Conservation (phyloP, 2,797 vertebrate genomes). For the Chaetodon trifasciatus region DNA sequence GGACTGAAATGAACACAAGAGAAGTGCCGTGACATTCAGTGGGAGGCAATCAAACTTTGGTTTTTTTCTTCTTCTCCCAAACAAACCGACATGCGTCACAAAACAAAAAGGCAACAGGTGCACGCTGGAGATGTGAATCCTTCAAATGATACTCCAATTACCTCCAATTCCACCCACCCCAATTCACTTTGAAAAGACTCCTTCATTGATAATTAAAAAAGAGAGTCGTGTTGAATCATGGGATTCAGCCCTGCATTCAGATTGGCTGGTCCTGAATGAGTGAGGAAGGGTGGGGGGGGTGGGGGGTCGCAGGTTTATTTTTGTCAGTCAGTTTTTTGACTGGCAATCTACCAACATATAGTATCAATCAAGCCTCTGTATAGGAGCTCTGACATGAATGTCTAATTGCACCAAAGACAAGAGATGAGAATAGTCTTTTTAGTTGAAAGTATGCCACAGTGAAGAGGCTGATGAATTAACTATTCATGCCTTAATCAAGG, state of each 20-base stretch:
- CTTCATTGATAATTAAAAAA: conserved; percentile 76
- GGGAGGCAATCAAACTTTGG: conserved; percentile 57
- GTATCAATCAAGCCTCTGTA: conserved; percentile 86
- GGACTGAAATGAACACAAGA: conserved; percentile 31
- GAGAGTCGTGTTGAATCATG: conserved; percentile 68
- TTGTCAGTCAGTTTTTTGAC: conserved; percentile 75
- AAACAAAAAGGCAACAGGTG: conserved; percentile 88
- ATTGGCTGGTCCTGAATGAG: conserved; percentile 75
- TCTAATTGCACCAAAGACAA: conserved; percentile 86
- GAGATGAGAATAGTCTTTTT: conserved; percentile 87
- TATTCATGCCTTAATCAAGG: conserved; percentile 89
- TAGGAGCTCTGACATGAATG: conserved; percentile 83
- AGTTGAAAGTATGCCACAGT: conserved; percentile 81
- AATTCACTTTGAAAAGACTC: conserved; percentile 79
- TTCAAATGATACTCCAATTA: conserved; percentile 79
- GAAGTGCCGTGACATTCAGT: conserved; percentile 37
- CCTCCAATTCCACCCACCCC: conserved; percentile 79
- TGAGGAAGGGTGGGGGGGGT: conserved; percentile 25
- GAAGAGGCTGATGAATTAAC: conserved; percentile 87
- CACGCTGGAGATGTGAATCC: conserved; percentile 75
- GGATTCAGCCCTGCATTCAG: conserved; percentile 62
- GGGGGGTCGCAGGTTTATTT: conserved; percentile 65
- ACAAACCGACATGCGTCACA: conserved; percentile 64
- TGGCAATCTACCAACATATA: conserved; percentile 82
- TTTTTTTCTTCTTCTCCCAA: conserved; percentile 54